These are phyloP conservation scores for Tachysurus fulvidraco DNA, from an alignment of 2,113 vertebrate genomes.

Conservation along the genomic window DNA sequence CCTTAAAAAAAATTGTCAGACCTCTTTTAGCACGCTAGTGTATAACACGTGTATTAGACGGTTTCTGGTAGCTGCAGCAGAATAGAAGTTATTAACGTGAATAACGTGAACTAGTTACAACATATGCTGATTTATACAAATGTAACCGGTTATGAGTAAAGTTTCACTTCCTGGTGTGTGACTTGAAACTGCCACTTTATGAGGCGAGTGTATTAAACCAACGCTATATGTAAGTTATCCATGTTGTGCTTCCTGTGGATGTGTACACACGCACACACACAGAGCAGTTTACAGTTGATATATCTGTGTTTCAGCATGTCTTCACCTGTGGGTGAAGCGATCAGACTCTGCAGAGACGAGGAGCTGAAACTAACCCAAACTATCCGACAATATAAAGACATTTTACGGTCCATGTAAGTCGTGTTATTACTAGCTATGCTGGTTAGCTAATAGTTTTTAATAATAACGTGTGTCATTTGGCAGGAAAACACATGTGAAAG, in stretches of 20 bases:
- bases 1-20: too few species aligned
- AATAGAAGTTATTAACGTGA: not conserved
- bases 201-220: not conserved
- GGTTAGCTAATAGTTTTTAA: constrained; percentile 1
- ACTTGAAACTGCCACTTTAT: not conserved
- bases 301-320: constrained; percentile 57
- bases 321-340: constrained; percentile 59
- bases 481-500: constrained; percentile 31
- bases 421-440: not conserved
- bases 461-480: not conserved
- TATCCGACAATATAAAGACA: constrained; percentile 56
- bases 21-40: not conserved
- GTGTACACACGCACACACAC: not conserved
- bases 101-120: not conserved
- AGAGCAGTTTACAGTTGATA: too few species aligned
- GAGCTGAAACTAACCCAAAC: constrained; percentile 60
- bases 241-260: not conserved
- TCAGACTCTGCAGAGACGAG: constrained; percentile 62
- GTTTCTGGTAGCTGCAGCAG: not conserved
- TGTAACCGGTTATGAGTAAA: not conserved
- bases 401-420: constrained; percentile 67
- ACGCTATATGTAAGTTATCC: not conserved
- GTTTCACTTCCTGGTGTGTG: constrained; percentile 16
- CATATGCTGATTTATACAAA: not conserved
- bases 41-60: not conserved